Conservation (phyloP, 2,888 invertebrate species). For the Eristalinus sepulchralis region DNA sequence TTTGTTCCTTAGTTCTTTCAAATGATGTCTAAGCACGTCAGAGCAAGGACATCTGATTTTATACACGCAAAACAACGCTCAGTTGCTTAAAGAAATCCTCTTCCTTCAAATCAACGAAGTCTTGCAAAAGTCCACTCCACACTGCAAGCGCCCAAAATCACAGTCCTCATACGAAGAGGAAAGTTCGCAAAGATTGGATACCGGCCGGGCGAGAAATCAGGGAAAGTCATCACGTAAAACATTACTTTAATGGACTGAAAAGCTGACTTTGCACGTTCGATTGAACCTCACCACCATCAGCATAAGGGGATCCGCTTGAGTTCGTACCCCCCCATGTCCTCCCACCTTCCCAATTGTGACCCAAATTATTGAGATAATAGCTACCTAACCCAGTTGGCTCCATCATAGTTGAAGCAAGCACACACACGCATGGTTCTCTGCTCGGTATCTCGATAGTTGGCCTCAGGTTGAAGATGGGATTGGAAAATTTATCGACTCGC, state of each 20-base stretch:
- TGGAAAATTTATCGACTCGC: neutral
- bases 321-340: neutral
- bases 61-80: neutral
- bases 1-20: no score
- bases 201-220: neutral
- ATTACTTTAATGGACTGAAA: neutral
- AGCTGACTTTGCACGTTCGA: neutral
- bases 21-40: no score
- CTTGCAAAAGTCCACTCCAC: neutral
- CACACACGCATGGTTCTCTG: no score
- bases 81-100: neutral
- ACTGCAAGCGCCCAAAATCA: neutral
- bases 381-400: neutral
- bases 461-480: neutral
- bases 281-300: neutral
- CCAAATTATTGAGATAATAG: neutral
- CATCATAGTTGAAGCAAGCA: no score
- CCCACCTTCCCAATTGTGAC: neutral
- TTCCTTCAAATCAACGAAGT: neutral
- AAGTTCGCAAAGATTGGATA: neutral
- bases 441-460: no score
- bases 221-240: neutral
- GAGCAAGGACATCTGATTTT: no score
- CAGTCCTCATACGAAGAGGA: neutral
- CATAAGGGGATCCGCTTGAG: no score